A percentile compares a stretch with the other conserved stretches of the same genome.
phyloP scores from a whole-genome alignment of 2,113 vertebrate genomes.

The Gallinago paraguaiae region DNA sequence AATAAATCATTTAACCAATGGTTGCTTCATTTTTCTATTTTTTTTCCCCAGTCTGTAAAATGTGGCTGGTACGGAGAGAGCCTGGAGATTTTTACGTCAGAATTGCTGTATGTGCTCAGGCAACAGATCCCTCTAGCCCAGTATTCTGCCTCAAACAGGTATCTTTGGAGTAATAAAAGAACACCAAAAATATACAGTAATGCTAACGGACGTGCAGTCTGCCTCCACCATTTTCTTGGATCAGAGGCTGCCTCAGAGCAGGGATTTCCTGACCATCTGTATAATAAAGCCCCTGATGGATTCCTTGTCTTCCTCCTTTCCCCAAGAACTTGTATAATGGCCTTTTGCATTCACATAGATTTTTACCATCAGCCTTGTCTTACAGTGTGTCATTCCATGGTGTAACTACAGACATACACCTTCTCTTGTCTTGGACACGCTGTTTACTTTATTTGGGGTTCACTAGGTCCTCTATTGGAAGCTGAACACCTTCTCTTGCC shows the following conservation, averaged over 20 bases:
- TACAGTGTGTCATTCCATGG: neutral
- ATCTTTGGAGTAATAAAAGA: neutral
- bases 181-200: neutral
- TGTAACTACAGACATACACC: neutral
- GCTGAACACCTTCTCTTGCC: neutral
- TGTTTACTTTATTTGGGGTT: neutral
- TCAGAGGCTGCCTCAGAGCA: neutral
- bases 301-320: neutral
- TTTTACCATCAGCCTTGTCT: neutral
- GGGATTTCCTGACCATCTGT: neutral
- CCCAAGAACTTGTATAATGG: neutral
- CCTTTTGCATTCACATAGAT: neutral
- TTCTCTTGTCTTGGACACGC: neutral
- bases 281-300: neutral
- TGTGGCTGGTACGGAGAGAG: neutral
- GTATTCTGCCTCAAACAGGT: neutral
- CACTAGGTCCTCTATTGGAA: neutral
- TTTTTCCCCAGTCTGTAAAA: neutral
- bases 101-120: neutral
- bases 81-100: neutral
- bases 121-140: neutral
- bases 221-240: neutral
- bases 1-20: constrained; percentile 5
- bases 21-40: neutral
- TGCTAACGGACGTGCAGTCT: neutral